Percentiles rank a stretch among this genome's conserved stretches.
Evolutionary conservation across 2,113 vertebrate species (phyloP).

Genomic region (Ifrita kowaldi): DNA sequence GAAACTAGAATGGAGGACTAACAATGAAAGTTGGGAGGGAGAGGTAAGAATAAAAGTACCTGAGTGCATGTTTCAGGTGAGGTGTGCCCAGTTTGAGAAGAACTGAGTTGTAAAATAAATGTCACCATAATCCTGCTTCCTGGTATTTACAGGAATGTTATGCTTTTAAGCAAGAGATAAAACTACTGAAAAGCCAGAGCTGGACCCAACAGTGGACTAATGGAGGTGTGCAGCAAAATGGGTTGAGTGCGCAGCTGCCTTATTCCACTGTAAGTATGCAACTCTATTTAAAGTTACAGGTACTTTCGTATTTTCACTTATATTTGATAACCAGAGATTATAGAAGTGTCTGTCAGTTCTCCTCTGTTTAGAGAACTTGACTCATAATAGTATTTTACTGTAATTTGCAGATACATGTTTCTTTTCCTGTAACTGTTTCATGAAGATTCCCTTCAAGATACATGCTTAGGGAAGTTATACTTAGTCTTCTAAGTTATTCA

Average conservation of each 20-base stretch:
- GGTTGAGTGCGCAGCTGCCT: conserved; percentile 6
- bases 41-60: background rate
- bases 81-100: background rate
- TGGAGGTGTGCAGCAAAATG: background rate
- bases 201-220: background rate
- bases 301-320: background rate
- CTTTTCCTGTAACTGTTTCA: background rate
- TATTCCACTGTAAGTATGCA: conserved; percentile 1
- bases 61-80: background rate
- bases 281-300: background rate
- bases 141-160: conserved; percentile 11
- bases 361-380: background rate
- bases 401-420: background rate
- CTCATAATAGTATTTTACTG: background rate
- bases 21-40: background rate
- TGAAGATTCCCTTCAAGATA: background rate
- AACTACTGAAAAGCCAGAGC: background rate
- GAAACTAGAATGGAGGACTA: background rate
- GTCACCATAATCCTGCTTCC: background rate
- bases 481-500: background rate
- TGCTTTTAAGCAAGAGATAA: background rate
- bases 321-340: background rate
- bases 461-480: no score
- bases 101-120: background rate
- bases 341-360: background rate